These are phyloP conservation scores for Lepidurus arcticus DNA, from an alignment of 1,140 invertebrate genomes.

Conservation along the genomic window DNA sequence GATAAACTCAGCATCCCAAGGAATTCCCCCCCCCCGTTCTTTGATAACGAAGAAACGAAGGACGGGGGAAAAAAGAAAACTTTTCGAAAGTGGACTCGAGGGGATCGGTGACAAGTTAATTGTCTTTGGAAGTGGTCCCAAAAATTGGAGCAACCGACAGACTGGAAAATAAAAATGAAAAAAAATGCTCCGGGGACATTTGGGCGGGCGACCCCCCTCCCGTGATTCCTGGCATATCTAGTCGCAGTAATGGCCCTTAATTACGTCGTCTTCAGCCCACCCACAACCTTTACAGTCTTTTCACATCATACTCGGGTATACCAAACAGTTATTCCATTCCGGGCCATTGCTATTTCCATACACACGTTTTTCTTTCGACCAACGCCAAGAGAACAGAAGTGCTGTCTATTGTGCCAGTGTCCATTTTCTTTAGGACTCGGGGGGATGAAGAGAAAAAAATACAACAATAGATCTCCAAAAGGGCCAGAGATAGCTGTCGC, in stretches of 20 bases:
- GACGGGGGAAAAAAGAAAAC: neutral
- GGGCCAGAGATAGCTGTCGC: neutral
- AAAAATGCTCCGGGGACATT: neutral
- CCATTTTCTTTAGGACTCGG: neutral
- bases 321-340: neutral
- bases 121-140: slow-evolving; percentile 18
- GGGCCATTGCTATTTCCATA: neutral
- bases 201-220: neutral
- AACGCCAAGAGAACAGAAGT: neutral
- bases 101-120: neutral
- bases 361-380: neutral
- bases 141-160: neutral
- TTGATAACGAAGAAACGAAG: neutral
- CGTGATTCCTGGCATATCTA: neutral
- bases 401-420: neutral
- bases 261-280: neutral
- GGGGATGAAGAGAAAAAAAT: neutral
- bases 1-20: neutral
- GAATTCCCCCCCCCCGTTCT: neutral
- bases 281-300: slow-evolving; percentile 2
- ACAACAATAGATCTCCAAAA: neutral
- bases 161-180: neutral
- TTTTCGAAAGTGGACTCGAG: neutral
- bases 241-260: neutral
- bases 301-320: neutral